Evolutionary conservation across 2,797 vertebrate species (phyloP).

Genomic region (Telmatherina bonti): DNA sequence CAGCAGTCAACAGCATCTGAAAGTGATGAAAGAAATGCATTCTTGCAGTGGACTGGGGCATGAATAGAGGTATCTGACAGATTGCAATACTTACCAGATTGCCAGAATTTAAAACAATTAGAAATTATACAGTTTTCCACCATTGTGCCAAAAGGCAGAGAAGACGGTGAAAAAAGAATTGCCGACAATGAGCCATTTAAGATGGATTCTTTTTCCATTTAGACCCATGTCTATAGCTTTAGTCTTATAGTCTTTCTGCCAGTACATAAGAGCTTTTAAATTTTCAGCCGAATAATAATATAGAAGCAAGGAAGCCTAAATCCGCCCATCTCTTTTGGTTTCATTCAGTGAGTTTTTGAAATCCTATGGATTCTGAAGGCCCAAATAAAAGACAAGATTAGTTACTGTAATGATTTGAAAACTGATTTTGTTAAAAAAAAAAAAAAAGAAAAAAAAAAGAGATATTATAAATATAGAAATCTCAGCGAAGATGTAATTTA

Average conservation of each 20-base stretch:
- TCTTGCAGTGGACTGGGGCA: no score
- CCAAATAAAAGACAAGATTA: background rate
- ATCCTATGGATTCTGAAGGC: background rate
- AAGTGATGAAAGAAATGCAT: no score
- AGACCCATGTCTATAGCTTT: background rate
- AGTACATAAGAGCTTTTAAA: background rate
- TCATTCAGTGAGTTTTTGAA: slow-evolving; percentile 1
- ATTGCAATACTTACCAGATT: no score
- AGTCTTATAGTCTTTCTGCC: background rate
- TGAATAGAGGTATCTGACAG: no score
- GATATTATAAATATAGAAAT: background rate
- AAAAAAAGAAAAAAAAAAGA: background rate
- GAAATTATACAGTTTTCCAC: background rate
- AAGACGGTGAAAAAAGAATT: background rate
- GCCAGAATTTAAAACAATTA: no score
- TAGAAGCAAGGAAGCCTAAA: background rate
- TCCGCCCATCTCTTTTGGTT: background rate
- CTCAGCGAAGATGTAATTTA: background rate
- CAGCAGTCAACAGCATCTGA: no score
- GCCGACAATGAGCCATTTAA: background rate
- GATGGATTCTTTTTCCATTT: background rate
- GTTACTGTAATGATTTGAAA: background rate
- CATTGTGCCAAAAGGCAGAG: background rate
- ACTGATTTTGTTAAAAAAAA: background rate
- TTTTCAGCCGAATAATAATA: slow-evolving; percentile 3